Conservation (phyloP, 2,113 vertebrate species). For the Daubentonia madagascariensis region DNA sequence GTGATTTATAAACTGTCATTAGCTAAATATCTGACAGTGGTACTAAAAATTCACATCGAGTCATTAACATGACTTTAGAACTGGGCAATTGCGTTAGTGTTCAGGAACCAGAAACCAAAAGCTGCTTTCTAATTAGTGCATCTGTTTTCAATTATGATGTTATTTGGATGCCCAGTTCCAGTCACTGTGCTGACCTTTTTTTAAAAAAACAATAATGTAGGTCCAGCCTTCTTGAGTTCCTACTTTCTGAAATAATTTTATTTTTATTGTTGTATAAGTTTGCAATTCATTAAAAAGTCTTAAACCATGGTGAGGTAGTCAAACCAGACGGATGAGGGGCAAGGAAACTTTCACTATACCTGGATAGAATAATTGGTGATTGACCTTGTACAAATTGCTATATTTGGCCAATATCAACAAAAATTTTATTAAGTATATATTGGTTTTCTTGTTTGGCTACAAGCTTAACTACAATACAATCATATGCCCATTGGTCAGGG, state of each 20-base stretch:
- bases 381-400: background rate
- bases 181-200: background rate
- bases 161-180: background rate
- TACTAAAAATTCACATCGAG: conserved; percentile 47
- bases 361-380: background rate
- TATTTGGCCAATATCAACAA: background rate
- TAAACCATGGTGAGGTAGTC: background rate
- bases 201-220: background rate
- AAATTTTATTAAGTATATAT: background rate
- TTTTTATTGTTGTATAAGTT: background rate
- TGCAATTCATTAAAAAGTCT: background rate
- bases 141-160: conserved; percentile 39
- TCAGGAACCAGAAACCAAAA: conserved; percentile 47
- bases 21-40: conserved; percentile 10
- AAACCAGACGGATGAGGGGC: background rate
- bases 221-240: background rate
- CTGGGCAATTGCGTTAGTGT: conserved; percentile 12
- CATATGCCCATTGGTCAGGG: background rate
- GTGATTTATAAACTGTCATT: conserved; percentile 51
- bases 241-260: background rate
- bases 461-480: background rate
- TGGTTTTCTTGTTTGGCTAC: background rate
- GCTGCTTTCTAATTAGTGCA: background rate
- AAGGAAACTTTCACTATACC: background rate
- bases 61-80: conserved; percentile 52